These are phyloP conservation scores for Rugalucina vietnamica DNA, from an alignment of 2,888 invertebrate species.

Conservation along the genomic window DNA sequence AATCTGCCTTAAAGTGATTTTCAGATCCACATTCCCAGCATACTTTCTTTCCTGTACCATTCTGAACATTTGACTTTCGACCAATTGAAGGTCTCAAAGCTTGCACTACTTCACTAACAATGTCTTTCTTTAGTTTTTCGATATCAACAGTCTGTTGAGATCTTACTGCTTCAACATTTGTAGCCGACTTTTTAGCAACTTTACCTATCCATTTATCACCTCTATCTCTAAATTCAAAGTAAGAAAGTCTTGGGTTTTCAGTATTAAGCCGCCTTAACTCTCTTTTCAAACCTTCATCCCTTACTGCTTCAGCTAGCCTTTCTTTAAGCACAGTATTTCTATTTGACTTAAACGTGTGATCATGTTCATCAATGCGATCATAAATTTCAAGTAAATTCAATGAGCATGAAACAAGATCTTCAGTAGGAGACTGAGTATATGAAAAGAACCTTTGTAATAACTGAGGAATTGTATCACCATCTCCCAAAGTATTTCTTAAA, in stretches of 20 bases:
- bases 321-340: neutral
- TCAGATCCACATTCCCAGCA: conserved; percentile 5
- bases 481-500: neutral
- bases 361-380: neutral
- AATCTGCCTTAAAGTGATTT: neutral
- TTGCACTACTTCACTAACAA: neutral
- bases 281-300: neutral
- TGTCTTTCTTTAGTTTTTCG: neutral
- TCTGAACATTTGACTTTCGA: neutral
- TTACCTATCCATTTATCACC: neutral
- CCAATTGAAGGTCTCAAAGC: neutral
- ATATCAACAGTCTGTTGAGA: conserved; percentile 4
- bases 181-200: neutral
- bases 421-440: neutral
- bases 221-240: neutral
- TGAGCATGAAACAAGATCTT: neutral
- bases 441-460: conserved; percentile 2
- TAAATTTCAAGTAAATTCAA: neutral
- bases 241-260: neutral
- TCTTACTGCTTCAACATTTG: neutral
- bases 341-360: neutral
- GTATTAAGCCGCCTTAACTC: neutral
- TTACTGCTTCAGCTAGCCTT: neutral
- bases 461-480: conserved; percentile 9
- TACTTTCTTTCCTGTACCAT: neutral